Base-by-base conservation (phyloP, 2,113 vertebrate genomes). In the Paramisgurnus dabryanus region DNA sequence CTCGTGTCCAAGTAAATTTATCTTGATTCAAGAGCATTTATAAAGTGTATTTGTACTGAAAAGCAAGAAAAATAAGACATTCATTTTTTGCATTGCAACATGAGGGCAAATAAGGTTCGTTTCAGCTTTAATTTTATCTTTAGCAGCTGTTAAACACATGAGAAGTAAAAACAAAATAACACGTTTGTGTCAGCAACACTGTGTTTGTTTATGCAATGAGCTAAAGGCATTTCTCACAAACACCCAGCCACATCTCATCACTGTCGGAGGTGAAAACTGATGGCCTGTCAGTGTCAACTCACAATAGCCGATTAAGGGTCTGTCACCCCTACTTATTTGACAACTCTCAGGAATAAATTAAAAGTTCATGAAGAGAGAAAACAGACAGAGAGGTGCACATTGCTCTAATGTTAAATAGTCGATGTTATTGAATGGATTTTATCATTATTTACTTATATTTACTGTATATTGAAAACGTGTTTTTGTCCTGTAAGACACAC, bases 221-320 rank as follows among this genome's bases (percentile, higher is more conserved):
- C 55, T 6, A 1, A 82, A 63, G 39, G 58, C 57, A 8, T 11
- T 79, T 83, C 80, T 73, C 73, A 83, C 27, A 12, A 41, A n/a
- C 34, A 63, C 43, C 41, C 8, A 64, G 40, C 73, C 77, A 76
- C 27, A 6, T 15, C 10, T 7, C 7, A 40, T 8, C 50, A n/a
- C 50, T 41, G 39, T 70, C 68, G 39, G 45, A 50, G 71, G 69
- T 73, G 45, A 7, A 43, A 58, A 17, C 41, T 57, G 40, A n/a
- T 27, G 57, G 47, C 34, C 61, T 77, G 71, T 83, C 80, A 83
- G 61, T 75, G n/a, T 74, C 5, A 18, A 55, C 3, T 68, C 69
- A 34, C 27, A 34, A 34, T 64, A 27, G 45, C 70, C 75, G 70
- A 79, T 66, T 40, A 61, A 80, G 63, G 64, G 65, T 79, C 69